Evolutionary conservation across 2,797 vertebrate species (phyloP).

Genomic region (Echeneis naucrates): DNA sequence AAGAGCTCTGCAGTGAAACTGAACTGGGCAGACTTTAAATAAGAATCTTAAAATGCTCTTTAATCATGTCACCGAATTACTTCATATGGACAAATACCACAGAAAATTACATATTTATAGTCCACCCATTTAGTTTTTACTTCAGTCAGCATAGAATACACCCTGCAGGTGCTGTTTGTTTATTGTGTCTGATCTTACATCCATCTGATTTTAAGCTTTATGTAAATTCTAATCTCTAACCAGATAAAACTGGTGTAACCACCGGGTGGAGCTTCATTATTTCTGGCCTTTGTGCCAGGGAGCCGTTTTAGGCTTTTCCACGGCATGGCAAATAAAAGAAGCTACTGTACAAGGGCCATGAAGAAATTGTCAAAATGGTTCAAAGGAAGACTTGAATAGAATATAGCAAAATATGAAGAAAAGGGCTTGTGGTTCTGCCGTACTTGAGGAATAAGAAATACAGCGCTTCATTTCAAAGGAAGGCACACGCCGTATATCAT

Average conservation of each 20-base stretch:
- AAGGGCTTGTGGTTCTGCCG: neutral
- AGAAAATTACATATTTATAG: too few species aligned
- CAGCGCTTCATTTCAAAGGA: neutral
- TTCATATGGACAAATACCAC: constrained; percentile 3
- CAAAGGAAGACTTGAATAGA: constrained; percentile 35
- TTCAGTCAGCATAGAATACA: constrained; percentile 3
- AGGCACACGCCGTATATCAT: neutral
- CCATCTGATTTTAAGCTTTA: constrained; percentile 20
- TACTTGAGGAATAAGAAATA: constrained; percentile 15
- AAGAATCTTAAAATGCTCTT: constrained; percentile 17
- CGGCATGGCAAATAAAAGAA: constrained; percentile 23
- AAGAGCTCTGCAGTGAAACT: constrained; percentile 20
- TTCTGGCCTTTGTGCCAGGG: constrained; percentile 38
- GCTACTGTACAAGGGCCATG: constrained; percentile 6
- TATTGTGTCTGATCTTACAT: constrained; percentile 13
- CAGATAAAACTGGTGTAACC: constrained; percentile 25
- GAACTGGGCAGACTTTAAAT: constrained; percentile 17
- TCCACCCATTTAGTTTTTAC: neutral
- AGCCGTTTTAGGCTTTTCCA: constrained; percentile 14
- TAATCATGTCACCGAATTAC: neutral
- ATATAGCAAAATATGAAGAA: constrained; percentile 4
- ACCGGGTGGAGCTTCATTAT: constrained; percentile 38
- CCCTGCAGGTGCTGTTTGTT: neutral
- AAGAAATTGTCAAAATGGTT: constrained; percentile 39
- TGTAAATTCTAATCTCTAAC: constrained; percentile 39